Evolutionary conservation across 92 coral and sea anemone species (phyloP).

Genomic region (Heteractis magnifica): DNA sequence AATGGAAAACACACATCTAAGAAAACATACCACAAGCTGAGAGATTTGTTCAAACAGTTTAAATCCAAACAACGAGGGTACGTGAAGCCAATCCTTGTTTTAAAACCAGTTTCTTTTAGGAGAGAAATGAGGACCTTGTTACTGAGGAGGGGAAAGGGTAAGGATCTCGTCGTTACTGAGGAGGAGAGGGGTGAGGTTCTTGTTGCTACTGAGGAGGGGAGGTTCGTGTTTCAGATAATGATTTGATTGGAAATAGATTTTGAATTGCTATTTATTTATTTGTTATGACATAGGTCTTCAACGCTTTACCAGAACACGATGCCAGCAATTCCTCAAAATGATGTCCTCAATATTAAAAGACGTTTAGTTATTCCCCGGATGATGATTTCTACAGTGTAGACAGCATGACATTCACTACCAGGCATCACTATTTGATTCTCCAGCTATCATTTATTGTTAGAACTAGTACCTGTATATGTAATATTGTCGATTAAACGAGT

Average conservation of each 20-base stretch:
- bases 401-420: not conserved
- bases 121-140: too few species aligned
- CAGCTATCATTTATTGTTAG: too few species aligned
- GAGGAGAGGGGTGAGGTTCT: too few species aligned
- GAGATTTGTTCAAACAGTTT: slow-evolving; percentile 19
- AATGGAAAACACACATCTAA: slow-evolving; percentile 32
- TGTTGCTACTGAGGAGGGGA: too few species aligned
- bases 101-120: too few species aligned
- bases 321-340: slow-evolving; percentile 28
- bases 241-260: too few species aligned
- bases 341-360: slow-evolving; percentile 8
- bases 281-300: slow-evolving; percentile 6
- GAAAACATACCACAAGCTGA: slow-evolving; percentile 26
- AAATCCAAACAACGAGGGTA: slow-evolving; percentile 34
- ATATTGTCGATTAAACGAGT: too few species aligned
- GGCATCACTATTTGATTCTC: not conserved
- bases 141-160: too few species aligned
- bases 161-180: too few species aligned
- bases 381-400: slow-evolving; percentile 31
- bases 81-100: not conserved
- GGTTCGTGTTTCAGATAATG: too few species aligned
- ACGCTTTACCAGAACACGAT: not conserved
- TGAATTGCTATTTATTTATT: not conserved
- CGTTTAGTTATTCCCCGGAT: slow-evolving; percentile 7
- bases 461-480: too few species aligned